Evolutionary conservation across 2,113 vertebrate genomes (phyloP).

Genomic region (Anoura caudifer): DNA sequence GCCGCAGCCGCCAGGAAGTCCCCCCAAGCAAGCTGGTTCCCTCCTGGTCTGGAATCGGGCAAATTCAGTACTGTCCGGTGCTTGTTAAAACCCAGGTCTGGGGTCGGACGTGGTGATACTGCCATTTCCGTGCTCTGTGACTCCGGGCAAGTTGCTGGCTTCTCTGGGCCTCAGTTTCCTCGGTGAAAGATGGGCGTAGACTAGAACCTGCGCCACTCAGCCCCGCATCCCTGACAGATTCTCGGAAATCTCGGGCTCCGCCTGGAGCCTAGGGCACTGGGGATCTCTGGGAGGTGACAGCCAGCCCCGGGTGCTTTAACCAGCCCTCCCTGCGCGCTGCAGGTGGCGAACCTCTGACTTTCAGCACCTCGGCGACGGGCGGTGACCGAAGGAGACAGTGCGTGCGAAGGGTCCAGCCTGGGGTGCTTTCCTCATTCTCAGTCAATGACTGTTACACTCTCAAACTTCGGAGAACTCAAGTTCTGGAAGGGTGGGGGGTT

Average conservation of each 20-base stretch:
- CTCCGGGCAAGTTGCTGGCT: slow-evolving; percentile 53
- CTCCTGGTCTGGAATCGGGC: neutral
- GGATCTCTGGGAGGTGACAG: neutral
- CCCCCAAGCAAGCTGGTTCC: neutral
- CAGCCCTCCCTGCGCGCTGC: too few species aligned
- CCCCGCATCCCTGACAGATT: too few species aligned
- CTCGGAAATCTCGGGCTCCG: neutral
- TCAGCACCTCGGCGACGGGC: rapidly evolving
- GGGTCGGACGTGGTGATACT: neutral
- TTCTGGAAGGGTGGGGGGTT: neutral
- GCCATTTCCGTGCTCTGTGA: neutral
- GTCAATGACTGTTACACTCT: rapidly evolving
- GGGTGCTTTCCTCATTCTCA: neutral
- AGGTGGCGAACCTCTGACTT: too few species aligned
- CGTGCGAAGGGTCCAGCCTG: neutral
- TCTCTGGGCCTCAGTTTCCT: slow-evolving; percentile 33
- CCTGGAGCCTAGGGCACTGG: neutral
- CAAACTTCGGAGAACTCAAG: neutral
- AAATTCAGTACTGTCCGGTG: too few species aligned
- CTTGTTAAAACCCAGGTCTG: neutral
- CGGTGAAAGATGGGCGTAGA: neutral
- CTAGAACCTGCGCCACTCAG: rapidly evolving
- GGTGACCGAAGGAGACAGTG: rapidly evolving
- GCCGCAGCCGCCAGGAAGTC: neutral
- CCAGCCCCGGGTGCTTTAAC: neutral